Evolutionary conservation across 2,888 invertebrate species (phyloP).

Genomic region (Colostygia pectinataria): DNA sequence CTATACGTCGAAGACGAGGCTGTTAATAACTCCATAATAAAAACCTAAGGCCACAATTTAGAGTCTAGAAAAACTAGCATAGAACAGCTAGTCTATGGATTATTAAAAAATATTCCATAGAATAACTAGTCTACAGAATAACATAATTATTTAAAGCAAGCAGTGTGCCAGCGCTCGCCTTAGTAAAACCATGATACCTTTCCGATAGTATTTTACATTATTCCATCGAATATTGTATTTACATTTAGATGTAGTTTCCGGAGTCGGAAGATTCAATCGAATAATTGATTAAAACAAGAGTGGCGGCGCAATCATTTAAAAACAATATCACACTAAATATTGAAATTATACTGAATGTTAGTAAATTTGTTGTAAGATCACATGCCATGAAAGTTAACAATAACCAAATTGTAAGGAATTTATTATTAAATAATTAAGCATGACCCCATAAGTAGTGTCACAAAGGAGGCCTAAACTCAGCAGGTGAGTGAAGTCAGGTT

Average conservation of each 20-base stretch:
- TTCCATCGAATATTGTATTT: constrained; percentile 55
- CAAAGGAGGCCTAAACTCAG: no score
- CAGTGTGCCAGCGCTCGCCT: constrained; percentile 47
- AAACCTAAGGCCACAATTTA: constrained; percentile 77
- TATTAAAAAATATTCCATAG: background rate
- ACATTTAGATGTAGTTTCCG: constrained; percentile 41
- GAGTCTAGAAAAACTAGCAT: constrained; percentile 46
- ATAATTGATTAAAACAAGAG: constrained; percentile 5
- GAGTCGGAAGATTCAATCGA: constrained; percentile 8
- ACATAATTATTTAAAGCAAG: constrained; percentile 61
- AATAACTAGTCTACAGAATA: constrained; percentile 28
- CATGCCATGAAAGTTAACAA: no score
- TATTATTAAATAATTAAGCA: no score
- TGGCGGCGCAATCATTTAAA: constrained; percentile 4
- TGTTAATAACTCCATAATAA: constrained; percentile 57
- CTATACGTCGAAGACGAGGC: constrained; percentile 43
- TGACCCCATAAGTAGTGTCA: no score
- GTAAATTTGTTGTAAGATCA: no score
- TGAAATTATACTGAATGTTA: no score
- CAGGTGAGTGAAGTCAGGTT: no score
- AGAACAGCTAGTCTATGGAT: constrained; percentile 13
- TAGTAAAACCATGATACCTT: constrained; percentile 33
- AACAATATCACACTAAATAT: background rate
- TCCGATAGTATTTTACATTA: constrained; percentile 47
- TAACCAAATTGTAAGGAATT: no score